Evolutionary conservation across 2,797 vertebrate genomes (phyloP).

Genomic region (Pelobates cultripes): DNA sequence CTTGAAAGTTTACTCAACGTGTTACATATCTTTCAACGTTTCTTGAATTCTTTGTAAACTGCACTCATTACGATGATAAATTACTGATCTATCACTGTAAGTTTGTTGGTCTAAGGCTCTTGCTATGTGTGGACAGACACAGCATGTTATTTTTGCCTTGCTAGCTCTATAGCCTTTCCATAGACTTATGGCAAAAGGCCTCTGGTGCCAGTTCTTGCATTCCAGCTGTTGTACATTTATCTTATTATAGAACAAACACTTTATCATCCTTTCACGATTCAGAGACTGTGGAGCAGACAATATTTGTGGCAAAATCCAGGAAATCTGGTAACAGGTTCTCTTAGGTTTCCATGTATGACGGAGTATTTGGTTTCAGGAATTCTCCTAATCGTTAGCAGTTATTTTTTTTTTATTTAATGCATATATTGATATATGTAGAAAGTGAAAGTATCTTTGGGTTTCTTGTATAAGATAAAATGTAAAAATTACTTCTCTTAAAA

Average conservation of each 20-base stretch:
- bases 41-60: slow-evolving; percentile 60
- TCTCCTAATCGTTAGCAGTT: too few relatives aligned
- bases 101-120: slow-evolving; percentile 52
- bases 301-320: slow-evolving; percentile 61
- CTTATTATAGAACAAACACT: slow-evolving; percentile 60
- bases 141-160: slow-evolving; percentile 69
- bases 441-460: too few relatives aligned
- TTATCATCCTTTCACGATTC: slow-evolving; percentile 55
- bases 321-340: slow-evolving; percentile 46
- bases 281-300: slow-evolving; percentile 56
- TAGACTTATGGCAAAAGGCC: slow-evolving; percentile 66
- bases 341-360: not conserved
- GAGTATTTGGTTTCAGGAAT: slow-evolving; percentile 17
- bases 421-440: too few relatives aligned
- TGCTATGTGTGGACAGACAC: slow-evolving; percentile 56
- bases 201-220: slow-evolving; percentile 67
- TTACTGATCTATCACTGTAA: slow-evolving; percentile 58
- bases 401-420: too few relatives aligned
- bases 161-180: slow-evolving; percentile 61
- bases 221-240: slow-evolving; percentile 72
- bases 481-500: too few relatives aligned
- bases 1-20: slow-evolving; percentile 57
- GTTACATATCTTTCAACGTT: slow-evolving; percentile 63
- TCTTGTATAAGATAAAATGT: too few relatives aligned
- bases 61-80: slow-evolving; percentile 62